Evolutionary conservation across 2,113 vertebrate species (phyloP).

Genomic region (Nibea albiflora): DNA sequence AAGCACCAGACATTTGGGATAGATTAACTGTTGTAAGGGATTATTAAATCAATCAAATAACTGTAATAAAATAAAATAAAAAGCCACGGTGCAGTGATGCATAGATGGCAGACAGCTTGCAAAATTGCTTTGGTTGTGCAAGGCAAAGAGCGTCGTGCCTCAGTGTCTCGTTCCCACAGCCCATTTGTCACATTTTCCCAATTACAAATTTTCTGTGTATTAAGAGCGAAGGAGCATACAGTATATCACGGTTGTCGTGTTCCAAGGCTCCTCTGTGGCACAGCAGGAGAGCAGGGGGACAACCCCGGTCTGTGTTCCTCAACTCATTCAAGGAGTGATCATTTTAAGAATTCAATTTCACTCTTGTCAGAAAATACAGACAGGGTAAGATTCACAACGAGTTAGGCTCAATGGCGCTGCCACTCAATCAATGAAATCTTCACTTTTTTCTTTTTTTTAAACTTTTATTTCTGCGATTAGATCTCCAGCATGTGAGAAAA

Average conservation of each 20-base stretch:
- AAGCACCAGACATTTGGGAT: slow-evolving; percentile 6
- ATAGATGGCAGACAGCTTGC: slow-evolving; percentile 31
- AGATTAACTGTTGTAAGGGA: slow-evolving; percentile 13
- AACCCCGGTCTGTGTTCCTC: slow-evolving; percentile 12
- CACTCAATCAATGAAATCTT: not conserved
- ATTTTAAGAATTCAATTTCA: slow-evolving; percentile 57
- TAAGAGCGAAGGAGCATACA: slow-evolving; percentile 15
- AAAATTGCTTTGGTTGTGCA: slow-evolving; percentile 35
- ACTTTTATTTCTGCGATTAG: not conserved
- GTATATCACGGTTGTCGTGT: slow-evolving; percentile 18
- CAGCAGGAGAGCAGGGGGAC: slow-evolving; percentile 1
- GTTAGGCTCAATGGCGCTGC: not conserved
- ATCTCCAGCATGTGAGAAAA: not conserved
- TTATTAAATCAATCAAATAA: slow-evolving; percentile 41
- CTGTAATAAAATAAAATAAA: slow-evolving; percentile 15
- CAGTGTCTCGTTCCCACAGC: slow-evolving; percentile 24
- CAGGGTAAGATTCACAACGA: slow-evolving; percentile 27
- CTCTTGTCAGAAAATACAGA: slow-evolving; percentile 53
- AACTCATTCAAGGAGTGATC: slow-evolving; percentile 33
- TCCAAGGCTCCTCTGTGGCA: slow-evolving; percentile 20
- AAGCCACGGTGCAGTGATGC: slow-evolving; percentile 45
- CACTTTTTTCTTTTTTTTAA: not conserved
- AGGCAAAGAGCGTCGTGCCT: slow-evolving; percentile 30
- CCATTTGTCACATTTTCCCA: slow-evolving; percentile 33
- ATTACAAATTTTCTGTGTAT: slow-evolving; percentile 20